Evolutionary conservation across 2,888 invertebrate species (phyloP).

Genomic region (Spodoptera picta): DNA sequence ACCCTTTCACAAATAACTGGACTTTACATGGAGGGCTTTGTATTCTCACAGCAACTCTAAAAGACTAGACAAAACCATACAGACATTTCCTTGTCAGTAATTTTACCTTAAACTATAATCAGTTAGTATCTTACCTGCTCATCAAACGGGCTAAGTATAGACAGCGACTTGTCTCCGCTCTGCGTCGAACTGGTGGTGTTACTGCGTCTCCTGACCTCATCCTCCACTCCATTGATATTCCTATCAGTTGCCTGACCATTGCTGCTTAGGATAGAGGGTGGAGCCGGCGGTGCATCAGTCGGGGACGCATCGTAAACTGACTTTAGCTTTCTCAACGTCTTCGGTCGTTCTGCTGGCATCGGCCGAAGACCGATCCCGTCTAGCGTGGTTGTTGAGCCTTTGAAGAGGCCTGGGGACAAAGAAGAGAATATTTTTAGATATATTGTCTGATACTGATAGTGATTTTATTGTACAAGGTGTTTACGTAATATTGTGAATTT

Average conservation of each 20-base stretch:
- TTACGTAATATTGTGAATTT: too few species aligned
- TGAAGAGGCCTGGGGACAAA: constrained; percentile 92
- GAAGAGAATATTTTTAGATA: constrained; percentile 22
- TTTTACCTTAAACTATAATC: too few species aligned
- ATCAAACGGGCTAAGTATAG: constrained; percentile 95
- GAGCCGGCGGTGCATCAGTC: constrained; percentile 73
- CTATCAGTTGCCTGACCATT: constrained; percentile 80
- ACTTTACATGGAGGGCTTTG: too few species aligned
- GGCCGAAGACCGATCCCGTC: constrained; percentile 90
- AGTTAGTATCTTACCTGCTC: constrained; percentile 86
- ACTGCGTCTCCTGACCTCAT: constrained; percentile 84
- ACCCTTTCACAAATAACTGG: too few species aligned
- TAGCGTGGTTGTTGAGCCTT: constrained; percentile 93
- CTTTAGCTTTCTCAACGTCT: constrained; percentile 92
- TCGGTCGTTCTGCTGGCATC: constrained; percentile 91
- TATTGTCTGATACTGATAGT: too few species aligned
- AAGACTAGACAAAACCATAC: too few species aligned
- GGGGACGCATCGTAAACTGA: constrained; percentile 91
- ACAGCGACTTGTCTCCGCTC: constrained; percentile 84
- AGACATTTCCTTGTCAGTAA: too few species aligned
- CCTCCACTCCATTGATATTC: constrained; percentile 80
- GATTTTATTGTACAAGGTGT: too few species aligned
- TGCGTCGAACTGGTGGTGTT: constrained; percentile 82
- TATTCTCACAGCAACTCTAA: too few species aligned
- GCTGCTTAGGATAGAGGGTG: constrained; percentile 73